Evolutionary conservation across 2,888 invertebrate genomes (phyloP).

Genomic region (Lydus trimaculatus): DNA sequence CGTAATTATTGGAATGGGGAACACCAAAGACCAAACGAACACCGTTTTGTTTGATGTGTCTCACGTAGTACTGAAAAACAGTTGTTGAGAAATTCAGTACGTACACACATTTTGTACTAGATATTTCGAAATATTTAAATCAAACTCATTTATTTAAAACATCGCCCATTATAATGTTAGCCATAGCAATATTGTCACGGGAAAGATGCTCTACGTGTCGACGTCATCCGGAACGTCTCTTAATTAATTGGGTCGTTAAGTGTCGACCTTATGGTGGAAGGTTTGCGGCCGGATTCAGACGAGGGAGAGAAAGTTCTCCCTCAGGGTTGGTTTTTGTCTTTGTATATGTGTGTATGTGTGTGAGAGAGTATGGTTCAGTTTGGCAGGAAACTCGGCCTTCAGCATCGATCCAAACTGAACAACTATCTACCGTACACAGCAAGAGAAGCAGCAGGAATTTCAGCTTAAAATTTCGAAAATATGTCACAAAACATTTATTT

Average conservation of each 20-base stretch:
- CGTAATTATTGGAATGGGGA: slow-evolving; percentile 6
- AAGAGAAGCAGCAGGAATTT: background rate
- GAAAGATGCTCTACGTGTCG: background rate
- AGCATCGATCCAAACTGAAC: slow-evolving; percentile 8
- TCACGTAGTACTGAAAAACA: background rate
- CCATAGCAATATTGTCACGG: background rate
- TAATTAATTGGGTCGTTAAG: slow-evolving; percentile 9
- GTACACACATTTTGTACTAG: background rate
- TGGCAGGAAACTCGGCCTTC: slow-evolving; percentile 1
- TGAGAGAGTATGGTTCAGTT: background rate
- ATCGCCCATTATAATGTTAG: background rate
- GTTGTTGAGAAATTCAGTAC: background rate
- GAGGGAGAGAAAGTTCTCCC: background rate
- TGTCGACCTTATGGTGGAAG: slow-evolving; percentile 5
- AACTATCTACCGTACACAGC: background rate
- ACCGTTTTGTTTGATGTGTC: background rate
- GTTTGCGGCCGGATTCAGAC: slow-evolving; percentile 6
- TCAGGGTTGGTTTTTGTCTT: background rate
- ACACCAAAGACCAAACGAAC: background rate
- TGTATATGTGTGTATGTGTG: background rate
- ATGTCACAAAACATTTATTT: background rate
- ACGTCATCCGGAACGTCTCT: slow-evolving; percentile 6
- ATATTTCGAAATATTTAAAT: background rate
- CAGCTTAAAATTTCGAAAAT: background rate
- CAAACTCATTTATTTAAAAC: background rate